Conservation (phyloP, 2,113 vertebrate species). For the Mirza zaza region DNA sequence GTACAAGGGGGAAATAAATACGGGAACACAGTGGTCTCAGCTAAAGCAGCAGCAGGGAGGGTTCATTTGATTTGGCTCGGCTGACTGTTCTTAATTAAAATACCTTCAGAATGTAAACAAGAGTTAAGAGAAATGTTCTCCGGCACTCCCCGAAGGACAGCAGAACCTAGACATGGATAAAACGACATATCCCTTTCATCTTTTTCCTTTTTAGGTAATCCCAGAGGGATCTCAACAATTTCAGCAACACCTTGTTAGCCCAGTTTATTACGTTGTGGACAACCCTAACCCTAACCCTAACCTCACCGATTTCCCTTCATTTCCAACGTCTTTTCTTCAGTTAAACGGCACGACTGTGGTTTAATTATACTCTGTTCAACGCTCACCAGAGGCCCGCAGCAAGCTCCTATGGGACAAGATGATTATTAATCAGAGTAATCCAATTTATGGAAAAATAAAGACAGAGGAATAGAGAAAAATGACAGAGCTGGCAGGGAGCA, state of each 20-base stretch:
- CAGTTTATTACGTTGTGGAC: neutral
- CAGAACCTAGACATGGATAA: neutral
- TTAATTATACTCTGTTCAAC: conserved; percentile 36
- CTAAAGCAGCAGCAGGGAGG: neutral
- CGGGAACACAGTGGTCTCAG: neutral
- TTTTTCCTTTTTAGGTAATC: neutral
- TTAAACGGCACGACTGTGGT: neutral
- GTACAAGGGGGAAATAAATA: neutral
- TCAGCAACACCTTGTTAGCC: neutral
- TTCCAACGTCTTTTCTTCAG: conserved; percentile 33
- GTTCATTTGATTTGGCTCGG: conserved; percentile 2
- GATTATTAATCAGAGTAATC: conserved; percentile 58
- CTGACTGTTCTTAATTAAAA: conserved; percentile 10
- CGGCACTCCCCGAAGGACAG: neutral
- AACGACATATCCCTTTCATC: neutral
- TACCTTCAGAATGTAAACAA: neutral
- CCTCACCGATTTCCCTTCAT: neutral
- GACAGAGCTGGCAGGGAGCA: neutral
- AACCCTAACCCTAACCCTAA: no score
- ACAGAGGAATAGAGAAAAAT: neutral
- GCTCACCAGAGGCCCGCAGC: neutral
- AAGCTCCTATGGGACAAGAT: neutral
- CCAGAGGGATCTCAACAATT: neutral
- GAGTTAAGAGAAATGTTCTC: conserved; percentile 2
- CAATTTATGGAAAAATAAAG: conserved; percentile 32